Evolutionary conservation across 1,140 invertebrate species (phyloP).

Genomic region (Bombus superbus): DNA sequence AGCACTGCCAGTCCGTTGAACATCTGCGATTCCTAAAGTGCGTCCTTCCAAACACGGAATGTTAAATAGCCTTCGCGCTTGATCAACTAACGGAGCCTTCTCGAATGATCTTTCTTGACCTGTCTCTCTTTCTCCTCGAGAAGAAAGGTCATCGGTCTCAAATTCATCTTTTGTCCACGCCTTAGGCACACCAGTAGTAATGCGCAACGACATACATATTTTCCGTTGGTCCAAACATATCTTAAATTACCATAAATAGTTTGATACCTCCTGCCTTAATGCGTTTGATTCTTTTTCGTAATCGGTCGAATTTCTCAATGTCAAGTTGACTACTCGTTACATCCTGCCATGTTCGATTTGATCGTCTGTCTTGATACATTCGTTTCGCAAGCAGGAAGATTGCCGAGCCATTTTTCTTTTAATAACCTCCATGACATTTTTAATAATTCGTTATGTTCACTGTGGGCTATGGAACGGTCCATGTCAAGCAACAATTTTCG

Average conservation of each 20-base stretch:
- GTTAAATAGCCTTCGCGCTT: conserved; percentile 65
- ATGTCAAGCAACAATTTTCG: background rate
- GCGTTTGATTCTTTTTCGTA: conserved; percentile 22
- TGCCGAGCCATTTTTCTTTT: background rate
- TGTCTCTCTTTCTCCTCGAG: conserved; percentile 39
- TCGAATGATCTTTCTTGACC: conserved; percentile 56
- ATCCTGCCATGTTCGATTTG: conserved; percentile 37
- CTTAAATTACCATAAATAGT: conserved; percentile 42
- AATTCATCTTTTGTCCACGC: conserved; percentile 70
- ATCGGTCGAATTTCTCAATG: conserved; percentile 44
- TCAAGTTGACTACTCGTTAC: conserved; percentile 27
- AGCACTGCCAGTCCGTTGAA: conserved; percentile 64
- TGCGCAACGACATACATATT: conserved; percentile 30
- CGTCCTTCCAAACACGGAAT: conserved; percentile 61
- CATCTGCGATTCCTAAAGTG: conserved; percentile 67
- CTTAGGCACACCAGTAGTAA: conserved; percentile 43
- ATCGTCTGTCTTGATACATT: background rate
- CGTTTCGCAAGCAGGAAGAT: conserved; percentile 14
- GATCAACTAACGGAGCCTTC: conserved; percentile 68
- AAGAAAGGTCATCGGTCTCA: conserved; percentile 70
- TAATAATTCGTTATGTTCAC: background rate
- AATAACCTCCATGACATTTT: background rate
- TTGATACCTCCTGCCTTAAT: conserved; percentile 4
- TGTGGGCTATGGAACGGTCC: background rate
- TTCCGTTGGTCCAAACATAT: conserved; percentile 20